Evolutionary conservation across 2,113 vertebrate genomes (phyloP).

Genomic region (Syngnathoides biaculeatus): DNA sequence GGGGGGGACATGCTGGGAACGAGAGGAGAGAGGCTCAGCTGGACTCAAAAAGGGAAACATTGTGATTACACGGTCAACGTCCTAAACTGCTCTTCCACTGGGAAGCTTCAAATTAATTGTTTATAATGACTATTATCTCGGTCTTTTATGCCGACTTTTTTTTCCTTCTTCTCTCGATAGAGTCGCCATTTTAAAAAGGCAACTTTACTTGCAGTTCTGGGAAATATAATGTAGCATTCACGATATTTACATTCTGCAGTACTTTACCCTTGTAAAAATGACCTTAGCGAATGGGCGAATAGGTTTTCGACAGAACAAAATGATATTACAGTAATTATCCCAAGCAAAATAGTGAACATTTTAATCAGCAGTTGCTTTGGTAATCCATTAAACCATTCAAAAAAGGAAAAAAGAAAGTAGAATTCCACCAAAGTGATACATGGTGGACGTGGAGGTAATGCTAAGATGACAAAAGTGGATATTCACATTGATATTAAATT

Average conservation of each 20-base stretch:
- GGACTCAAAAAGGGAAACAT: slow-evolving; percentile 19
- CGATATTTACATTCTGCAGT: background rate
- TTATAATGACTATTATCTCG: slow-evolving; percentile 26
- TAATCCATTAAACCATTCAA: background rate
- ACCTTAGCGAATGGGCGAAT: background rate
- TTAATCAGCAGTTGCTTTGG: background rate
- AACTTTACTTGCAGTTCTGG: slow-evolving; percentile 4
- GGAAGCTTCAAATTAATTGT: slow-evolving; percentile 14
- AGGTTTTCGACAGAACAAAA: background rate
- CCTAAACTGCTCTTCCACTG: slow-evolving; percentile 17
- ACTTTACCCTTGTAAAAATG: background rate
- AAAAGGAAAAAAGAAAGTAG: background rate
- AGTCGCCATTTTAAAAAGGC: slow-evolving; percentile 7
- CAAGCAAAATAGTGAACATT: background rate
- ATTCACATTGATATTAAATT: too few species aligned
- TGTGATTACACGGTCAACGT: slow-evolving; percentile 33
- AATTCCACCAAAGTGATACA: too few species aligned
- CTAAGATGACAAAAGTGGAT: too few species aligned
- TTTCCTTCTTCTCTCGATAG: too few species aligned
- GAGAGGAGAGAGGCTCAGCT: slow-evolving; percentile 17
- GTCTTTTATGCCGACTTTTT: slow-evolving; percentile 17
- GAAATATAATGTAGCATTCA: background rate
- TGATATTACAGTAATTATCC: background rate
- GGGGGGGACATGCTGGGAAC: slow-evolving; percentile 27
- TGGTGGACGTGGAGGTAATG: too few species aligned